Evolutionary conservation across 2,113 vertebrate genomes (phyloP), one percentile per base, ranked within the genome.

Genomic region (Cynocephalus volans): DNA sequence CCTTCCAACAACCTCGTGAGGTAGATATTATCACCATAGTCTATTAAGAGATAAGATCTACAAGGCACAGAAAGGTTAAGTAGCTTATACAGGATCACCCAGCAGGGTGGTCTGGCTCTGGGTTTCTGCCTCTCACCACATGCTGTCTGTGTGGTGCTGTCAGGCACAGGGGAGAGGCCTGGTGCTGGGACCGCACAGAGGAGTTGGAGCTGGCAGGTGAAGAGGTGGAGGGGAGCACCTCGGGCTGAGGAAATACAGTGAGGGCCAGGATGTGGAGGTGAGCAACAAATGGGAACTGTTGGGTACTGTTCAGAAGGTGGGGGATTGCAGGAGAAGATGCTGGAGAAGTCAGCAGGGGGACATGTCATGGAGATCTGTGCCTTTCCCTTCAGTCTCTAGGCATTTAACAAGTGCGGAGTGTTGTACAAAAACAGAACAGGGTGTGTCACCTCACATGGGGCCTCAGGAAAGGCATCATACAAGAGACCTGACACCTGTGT

Each of bases 361-460:
- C 3, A 3, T 18, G 1, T 52, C 33, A 1, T 8, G 33, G 50
- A 18, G 36, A 21, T 5, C 33, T 23, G 12, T 50, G 2, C 17
- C 65, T 76, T 28, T 70, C 67, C 2, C 26, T 14, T 41, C 19
- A 8, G 10, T 60, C 15, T 88, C 41, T 62, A 48, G n/a, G 15
- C 50, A 41, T 62, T 95, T 69, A 69, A 1, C 69, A 88, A 90
- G 28, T 58, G 12, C 21, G 8, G 9, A 36, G 41, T 54, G 48
- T 33, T 33, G 3, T 67, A 33, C 58, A 70, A 3, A 64, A 8
- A 0, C 10, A 14, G 19, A n/a, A 6, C 17, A 60, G 18, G 4
- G 3, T 60, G 41, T 14, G 10, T 88, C 28, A 31, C 72, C 58
- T 69, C 48, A 8, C 33, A 17, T 62, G 18, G 12, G 3, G 26